A percentile compares a stretch with the other conserved stretches of the same genome.
Evolutionary conservation across 2,113 vertebrate genomes (phyloP).

Genomic region (Petrocephalus zakoni): DNA sequence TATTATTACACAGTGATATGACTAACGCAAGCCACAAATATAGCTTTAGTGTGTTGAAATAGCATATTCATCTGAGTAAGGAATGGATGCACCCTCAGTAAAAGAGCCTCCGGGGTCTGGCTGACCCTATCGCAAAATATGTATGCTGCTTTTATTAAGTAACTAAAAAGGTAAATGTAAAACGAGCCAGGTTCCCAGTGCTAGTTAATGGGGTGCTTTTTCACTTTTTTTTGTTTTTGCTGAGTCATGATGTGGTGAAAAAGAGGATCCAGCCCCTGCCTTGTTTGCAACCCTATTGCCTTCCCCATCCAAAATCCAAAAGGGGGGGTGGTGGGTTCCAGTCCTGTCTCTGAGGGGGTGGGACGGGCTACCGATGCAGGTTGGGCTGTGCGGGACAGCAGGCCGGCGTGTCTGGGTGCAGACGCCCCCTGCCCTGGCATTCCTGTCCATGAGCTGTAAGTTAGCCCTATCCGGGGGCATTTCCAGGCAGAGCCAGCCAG

Average conservation of each 20-base stretch:
- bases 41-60: background rate
- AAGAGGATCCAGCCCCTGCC: background rate
- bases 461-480: constrained; percentile 78
- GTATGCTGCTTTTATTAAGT: background rate
- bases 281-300: constrained; percentile 32
- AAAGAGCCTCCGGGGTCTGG: background rate
- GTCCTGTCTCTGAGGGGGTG: constrained; percentile 67
- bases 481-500: constrained; percentile 84
- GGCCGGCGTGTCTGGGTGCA: constrained; percentile 66
- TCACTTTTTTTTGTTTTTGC: background rate
- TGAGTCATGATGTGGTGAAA: background rate
- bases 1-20: background rate
- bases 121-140: background rate
- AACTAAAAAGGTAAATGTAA: constrained; percentile 30
- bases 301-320: constrained; percentile 59
- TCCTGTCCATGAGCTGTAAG: constrained; percentile 74
- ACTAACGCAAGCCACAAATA: background rate
- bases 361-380: constrained; percentile 75
- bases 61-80: background rate
- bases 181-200: background rate
- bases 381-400: constrained; percentile 73
- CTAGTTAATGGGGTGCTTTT: background rate
- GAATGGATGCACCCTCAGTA: background rate
- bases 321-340: constrained; percentile 59
- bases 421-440: constrained; percentile 66